Conservation (phyloP, 2,113 vertebrate genomes). For the Bucco capensis region DNA sequence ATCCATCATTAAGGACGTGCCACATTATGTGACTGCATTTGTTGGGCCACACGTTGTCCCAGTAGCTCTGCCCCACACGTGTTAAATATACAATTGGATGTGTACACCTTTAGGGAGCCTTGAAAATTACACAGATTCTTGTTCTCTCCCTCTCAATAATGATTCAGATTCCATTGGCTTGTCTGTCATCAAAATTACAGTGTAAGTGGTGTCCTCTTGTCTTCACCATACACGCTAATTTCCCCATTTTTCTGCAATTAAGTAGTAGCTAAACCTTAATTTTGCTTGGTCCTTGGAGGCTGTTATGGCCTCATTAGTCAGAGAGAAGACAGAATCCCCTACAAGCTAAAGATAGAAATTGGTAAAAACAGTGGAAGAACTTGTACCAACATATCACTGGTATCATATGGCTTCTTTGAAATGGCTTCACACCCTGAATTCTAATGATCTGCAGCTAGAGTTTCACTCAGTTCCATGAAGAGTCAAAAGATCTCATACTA, state of each 20-base stretch:
- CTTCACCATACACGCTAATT: not conserved
- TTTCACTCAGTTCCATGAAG: not conserved
- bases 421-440: fast-evolving
- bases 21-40: not conserved
- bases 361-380: not conserved
- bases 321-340: not conserved
- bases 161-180: not conserved
- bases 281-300: not conserved
- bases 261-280: not conserved
- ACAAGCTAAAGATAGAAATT: not conserved
- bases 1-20: not conserved
- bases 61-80: not conserved
- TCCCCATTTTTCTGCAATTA: not conserved
- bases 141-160: not conserved
- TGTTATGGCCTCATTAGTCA: not conserved
- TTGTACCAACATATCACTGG: not conserved
- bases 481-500: not conserved
- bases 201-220: not conserved
- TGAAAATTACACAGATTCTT: not conserved
- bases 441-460: not conserved
- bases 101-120: not conserved
- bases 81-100: not conserved
- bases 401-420: not conserved
- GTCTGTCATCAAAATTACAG: not conserved
- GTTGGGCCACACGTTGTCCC: not conserved